These are phyloP conservation scores for Dromaius novaehollandiae DNA, from an alignment of 2,113 vertebrate genomes.

Conservation along the genomic window DNA sequence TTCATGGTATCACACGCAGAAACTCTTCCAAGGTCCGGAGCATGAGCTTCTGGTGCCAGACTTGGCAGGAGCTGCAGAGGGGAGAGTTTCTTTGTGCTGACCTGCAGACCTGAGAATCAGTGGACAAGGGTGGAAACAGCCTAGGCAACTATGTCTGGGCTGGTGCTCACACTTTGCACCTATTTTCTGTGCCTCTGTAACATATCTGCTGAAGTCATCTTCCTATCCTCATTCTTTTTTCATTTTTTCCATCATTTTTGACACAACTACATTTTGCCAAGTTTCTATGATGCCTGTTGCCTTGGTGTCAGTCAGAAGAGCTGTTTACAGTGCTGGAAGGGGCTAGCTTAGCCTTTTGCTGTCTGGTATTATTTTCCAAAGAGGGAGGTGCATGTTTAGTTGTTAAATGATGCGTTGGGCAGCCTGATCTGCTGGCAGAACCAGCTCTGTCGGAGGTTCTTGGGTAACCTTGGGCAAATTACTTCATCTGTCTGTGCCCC, in stretches of 20 bases:
- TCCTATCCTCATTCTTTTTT: not conserved
- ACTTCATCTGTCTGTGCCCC: rapidly evolving
- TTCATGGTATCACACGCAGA: not conserved
- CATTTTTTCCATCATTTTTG: not conserved
- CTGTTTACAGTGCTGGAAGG: not conserved
- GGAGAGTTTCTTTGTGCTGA: not conserved
- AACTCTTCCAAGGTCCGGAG: not conserved
- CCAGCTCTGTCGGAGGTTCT: not conserved
- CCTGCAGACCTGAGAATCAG: not conserved
- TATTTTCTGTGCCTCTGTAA: not conserved
- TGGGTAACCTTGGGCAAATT: not conserved
- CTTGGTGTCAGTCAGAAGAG: not conserved
- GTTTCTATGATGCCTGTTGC: not conserved
- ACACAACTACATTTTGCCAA: not conserved
- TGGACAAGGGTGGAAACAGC: not conserved
- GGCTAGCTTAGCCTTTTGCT: not conserved
- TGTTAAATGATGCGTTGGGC: not conserved
- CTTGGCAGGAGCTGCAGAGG: not conserved
- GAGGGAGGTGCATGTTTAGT: not conserved
- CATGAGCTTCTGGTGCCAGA: too few species aligned
- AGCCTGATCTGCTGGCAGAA: not conserved
- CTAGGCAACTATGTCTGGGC: not conserved
- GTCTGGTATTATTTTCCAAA: not conserved
- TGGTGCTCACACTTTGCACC: not conserved
- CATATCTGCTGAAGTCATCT: not conserved